These are phyloP conservation scores for Megaptera novaeangliae DNA, from an alignment of 2,113 vertebrate genomes.

Conservation along the genomic window DNA sequence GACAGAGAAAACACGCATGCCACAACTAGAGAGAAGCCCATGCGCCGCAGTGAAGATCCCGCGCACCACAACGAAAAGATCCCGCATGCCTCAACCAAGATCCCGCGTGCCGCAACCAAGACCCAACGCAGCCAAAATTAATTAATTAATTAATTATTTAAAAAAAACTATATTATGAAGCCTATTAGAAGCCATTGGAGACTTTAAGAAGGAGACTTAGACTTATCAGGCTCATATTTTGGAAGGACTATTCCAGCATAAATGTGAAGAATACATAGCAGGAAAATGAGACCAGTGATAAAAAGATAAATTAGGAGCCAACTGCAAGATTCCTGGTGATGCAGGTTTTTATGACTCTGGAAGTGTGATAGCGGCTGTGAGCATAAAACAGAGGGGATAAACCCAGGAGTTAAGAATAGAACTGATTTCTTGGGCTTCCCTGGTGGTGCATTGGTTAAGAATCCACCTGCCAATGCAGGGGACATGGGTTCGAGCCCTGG, in stretches of 20 bases:
- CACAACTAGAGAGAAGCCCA: too few relatives aligned
- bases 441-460: too few relatives aligned
- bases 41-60: too few relatives aligned
- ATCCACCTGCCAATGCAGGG: too few relatives aligned
- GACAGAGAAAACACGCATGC: too few relatives aligned
- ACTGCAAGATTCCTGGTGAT: neutral
- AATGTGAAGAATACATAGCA: neutral
- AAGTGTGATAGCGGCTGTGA: neutral
- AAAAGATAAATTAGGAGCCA: neutral
- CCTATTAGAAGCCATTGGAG: neutral
- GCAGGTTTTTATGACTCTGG: neutral
- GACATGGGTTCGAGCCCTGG: too few relatives aligned
- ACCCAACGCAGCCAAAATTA: too few relatives aligned
- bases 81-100: too few relatives aligned
- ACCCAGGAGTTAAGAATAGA: neutral
- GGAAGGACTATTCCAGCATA: neutral
- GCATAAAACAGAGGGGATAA: neutral
- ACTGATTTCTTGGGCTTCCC: neutral
- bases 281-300: neutral
- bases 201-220: neutral
- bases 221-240: neutral
- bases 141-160: fast-evolving
- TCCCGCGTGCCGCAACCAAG: too few relatives aligned
- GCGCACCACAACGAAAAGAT: too few relatives aligned
- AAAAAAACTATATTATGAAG: neutral